Base-by-base conservation (phyloP, 2,797 vertebrate species). In the Sphenopsis melanotis region DNA sequence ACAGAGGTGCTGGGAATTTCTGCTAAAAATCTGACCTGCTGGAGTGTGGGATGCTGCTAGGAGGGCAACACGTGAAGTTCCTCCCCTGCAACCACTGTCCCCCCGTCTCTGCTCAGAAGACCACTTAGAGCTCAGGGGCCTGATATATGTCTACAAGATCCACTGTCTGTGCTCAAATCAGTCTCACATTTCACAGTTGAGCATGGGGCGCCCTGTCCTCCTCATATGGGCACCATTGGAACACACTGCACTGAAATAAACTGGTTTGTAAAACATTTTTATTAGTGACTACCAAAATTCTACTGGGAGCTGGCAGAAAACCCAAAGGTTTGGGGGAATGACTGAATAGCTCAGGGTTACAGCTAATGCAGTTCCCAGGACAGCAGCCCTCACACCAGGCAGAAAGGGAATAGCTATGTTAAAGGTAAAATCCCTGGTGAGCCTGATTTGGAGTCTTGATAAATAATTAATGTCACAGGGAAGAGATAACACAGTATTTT, bases 401-500 rank as follows among this genome's bases (percentile, higher is more conserved):
- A 72, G 66, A 39, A 42, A 41, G 22, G 29, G 21, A 90, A 83
- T 8, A 5, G 10, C 50, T 78, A 12, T 32, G 26, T 56, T 69
- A 90, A 92, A 86, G 59, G n/a, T 59, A 29, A 89, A 89, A 61
- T 65, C 12, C 52, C 12, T 10, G 20, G 84, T 57, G 34, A 85
- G 37, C 11, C 44, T 61, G 44, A 71, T 91, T 81, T 69, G 56
- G 37, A 83, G 29, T 59, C 2, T 0, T 56, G 49, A 74, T 61
- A 94, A 89, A 89, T 65, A 83, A 80, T 53, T 64, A 76, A 63
- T 29, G 10, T 49, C 84, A 55, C 63, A 86, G 60, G 44, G 50
- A 76, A 34, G 85, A 83, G 55, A 69, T 12, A 93, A 46, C 30
- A 52, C 12, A 20, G 41, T 82, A 39, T 41, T 93, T 94, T 93